Conservation (phyloP, 2,797 vertebrate species). For the Protosalanx chinensis region DNA sequence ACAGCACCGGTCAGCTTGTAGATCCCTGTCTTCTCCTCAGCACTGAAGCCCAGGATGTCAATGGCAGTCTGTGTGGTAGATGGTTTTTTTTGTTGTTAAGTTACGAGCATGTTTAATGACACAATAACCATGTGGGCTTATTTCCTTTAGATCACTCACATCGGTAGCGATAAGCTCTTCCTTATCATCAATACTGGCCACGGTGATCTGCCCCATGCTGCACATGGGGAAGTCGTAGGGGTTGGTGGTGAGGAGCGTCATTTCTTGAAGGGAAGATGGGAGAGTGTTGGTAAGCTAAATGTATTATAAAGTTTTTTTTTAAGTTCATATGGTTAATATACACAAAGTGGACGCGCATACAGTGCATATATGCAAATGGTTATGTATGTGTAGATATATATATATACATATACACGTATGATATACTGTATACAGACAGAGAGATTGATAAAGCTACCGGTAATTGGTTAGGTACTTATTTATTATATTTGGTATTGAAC, state of each 20-base stretch:
- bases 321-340: too few species aligned
- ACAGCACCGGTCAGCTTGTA: constrained; percentile 80
- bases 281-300: too few species aligned
- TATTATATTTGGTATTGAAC: too few species aligned
- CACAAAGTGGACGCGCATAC: too few species aligned
- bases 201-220: constrained; percentile 79
- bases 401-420: too few species aligned
- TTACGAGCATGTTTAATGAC: neutral
- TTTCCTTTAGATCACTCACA: constrained; percentile 53
- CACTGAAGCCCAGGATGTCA: constrained; percentile 78
- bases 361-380: too few species aligned
- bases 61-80: constrained; percentile 70
- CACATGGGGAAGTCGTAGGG: constrained; percentile 73
- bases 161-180: constrained; percentile 81
- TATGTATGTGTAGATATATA: too few species aligned
- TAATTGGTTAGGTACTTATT: neutral
- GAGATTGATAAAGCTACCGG: neutral
- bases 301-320: too few species aligned
- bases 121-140: neutral
- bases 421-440: too few species aligned
- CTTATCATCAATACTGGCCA: constrained; percentile 76
- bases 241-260: constrained; percentile 76
- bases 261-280: constrained; percentile 59
- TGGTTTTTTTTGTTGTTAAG: neutral
- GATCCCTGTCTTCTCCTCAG: constrained; percentile 74